Evolutionary conservation across 2,797 vertebrate species (phyloP), one percentile per base, ranked within the genome.

Genomic region (Vultur gryphus): DNA sequence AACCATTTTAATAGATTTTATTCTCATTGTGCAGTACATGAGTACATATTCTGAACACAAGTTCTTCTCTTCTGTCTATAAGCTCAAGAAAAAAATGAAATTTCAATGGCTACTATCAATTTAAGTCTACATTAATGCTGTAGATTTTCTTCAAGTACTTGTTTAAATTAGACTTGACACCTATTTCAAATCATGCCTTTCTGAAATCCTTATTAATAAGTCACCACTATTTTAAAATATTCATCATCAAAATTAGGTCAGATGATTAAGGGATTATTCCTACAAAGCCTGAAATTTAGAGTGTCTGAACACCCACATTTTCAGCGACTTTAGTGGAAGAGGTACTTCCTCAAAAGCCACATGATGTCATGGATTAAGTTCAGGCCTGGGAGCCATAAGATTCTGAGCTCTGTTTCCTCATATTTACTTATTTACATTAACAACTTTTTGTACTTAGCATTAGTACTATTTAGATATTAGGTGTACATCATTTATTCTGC

Each of bases 221-320:
- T 96, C 87, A 95, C 86, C 81, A 97, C 67, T 93, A 95, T 85
- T 95, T 95, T 96, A 96, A 96, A 97, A 97, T 96, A 95, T 97
- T 95, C 91, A 95, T 95, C 66, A 90, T 70, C 88, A 97, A 96
- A 97, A 96, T 97, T 94, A 97, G 96, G 94, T 97, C 94, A 97
- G 84, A 95, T 94, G 92, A 96, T 97, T 95, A 97, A 95, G 86
- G 81, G 88, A 96, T 95, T 96, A 97, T 72, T 97, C 64, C 61
- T 93, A 71, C 35, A 92, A 95, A 94, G 94, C 57, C 79, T 93
- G 81, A 97, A 93, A 94, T 94, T 95, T 89, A 91, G 82, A 86
- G 37, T 89, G 44, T n/a, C 77, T 90, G 90, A 97, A 95, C 52
- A 93, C 75, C 64, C 81, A 75, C 24, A 71, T 83, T 93, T 91